These are phyloP conservation scores for Hydrozoanthus tunicans DNA, from an alignment of 64 coral and sea anemone genomes.

Conservation along the genomic window DNA sequence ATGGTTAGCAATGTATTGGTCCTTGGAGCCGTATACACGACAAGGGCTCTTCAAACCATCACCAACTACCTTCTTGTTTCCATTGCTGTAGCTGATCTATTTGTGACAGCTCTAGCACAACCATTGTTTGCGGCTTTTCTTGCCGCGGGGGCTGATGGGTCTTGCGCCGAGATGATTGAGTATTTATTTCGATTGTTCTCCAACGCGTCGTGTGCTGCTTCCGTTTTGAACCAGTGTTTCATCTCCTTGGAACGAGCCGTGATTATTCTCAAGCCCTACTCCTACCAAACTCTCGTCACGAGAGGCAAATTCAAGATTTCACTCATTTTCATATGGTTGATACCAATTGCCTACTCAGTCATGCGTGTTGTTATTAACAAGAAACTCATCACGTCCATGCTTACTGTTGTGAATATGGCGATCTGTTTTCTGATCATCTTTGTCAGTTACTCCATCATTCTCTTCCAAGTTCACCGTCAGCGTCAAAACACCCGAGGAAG, in stretches of 20 bases:
- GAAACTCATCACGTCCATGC: too few species aligned
- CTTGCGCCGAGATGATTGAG: slow-evolving; percentile 46
- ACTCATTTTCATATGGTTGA: too few species aligned
- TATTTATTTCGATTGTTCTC: slow-evolving; percentile 73
- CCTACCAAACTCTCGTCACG: not conserved
- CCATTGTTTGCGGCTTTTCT: slow-evolving; percentile 30
- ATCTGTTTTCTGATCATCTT: too few species aligned
- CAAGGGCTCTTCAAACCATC: too few species aligned
- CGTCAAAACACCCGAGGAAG: too few species aligned
- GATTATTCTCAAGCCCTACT: slow-evolving; percentile 70
- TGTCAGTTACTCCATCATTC: too few species aligned
- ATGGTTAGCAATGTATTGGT: slow-evolving; percentile 52
- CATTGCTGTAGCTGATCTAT: slow-evolving; percentile 71
- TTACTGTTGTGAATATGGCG: too few species aligned
- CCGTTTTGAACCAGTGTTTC: slow-evolving; percentile 71
- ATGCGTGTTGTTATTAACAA: too few species aligned
- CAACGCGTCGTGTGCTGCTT: slow-evolving; percentile 79
- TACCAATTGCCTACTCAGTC: too few species aligned
- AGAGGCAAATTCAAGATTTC: not conserved
- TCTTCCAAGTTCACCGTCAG: too few species aligned
- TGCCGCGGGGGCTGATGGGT: not conserved
- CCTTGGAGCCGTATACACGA: too few species aligned
- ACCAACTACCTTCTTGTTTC: slow-evolving; percentile 62
- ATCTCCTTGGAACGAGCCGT: slow-evolving; percentile 79
- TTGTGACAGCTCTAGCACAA: slow-evolving; percentile 70